Conservation (phyloP, 2,888 invertebrate species). For the Fabriciana adippe region DNA sequence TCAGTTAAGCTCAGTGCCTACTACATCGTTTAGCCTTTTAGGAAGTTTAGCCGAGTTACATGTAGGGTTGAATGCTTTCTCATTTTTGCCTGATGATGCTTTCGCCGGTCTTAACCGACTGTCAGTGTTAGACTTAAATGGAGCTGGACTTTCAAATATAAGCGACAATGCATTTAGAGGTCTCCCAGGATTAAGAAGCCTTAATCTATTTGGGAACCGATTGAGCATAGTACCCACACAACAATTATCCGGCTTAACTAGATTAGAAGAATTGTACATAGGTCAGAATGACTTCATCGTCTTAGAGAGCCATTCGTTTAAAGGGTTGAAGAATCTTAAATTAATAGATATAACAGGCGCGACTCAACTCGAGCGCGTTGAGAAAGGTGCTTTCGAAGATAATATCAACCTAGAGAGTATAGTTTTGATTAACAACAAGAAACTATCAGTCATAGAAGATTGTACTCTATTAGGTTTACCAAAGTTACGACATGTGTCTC, state of each 20-base stretch:
- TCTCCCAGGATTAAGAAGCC: conserved; percentile 87
- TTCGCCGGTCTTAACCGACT: conserved; percentile 89
- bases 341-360: conserved; percentile 90
- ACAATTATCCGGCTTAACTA: conserved; percentile 86
- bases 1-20: conserved; percentile 89
- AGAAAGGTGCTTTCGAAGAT: conserved; percentile 89
- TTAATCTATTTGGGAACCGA: conserved; percentile 91
- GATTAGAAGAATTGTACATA: conserved; percentile 90
- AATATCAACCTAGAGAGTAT: conserved; percentile 91
- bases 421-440: conserved; percentile 89
- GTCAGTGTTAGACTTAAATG: conserved; percentile 89
- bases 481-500: conserved; percentile 88
- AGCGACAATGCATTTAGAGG: conserved; percentile 89
- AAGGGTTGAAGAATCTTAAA: conserved; percentile 89
- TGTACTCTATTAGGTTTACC: conserved; percentile 90
- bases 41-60: conserved; percentile 92
- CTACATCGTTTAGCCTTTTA: conserved; percentile 86
- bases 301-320: conserved; percentile 88
- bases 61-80: conserved; percentile 91
- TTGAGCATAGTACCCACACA: conserved; percentile 88
- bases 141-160: conserved; percentile 90
- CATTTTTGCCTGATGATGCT: conserved; percentile 88
- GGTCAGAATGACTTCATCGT: conserved; percentile 91
- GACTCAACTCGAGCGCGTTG: conserved; percentile 86
- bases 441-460: conserved; percentile 87